A percentile compares a stretch with the other conserved stretches of the same genome.
Conservation (phyloP, 2,888 invertebrate species). For the Scelioninae gen. 1 region DNA sequence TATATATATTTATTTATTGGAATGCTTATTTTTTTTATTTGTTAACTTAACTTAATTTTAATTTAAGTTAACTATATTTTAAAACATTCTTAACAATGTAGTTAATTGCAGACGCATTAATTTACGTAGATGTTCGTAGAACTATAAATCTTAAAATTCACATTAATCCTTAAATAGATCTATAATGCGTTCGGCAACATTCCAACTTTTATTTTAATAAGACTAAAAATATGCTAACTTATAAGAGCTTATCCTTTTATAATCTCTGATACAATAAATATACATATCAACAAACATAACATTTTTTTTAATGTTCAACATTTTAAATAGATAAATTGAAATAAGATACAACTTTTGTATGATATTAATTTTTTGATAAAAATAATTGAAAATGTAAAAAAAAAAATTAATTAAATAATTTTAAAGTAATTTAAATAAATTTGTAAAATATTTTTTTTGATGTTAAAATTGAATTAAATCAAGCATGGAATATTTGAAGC, state of each 20-base stretch:
- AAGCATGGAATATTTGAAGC: background rate
- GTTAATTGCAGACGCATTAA: conserved; percentile 27
- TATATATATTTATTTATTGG: too few relatives aligned
- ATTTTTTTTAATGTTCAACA: too few relatives aligned
- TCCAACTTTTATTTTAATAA: conserved; percentile 45
- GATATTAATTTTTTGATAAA: too few relatives aligned
- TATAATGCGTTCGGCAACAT: conserved; percentile 26
- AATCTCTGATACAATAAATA: background rate
- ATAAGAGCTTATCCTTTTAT: conserved; percentile 9
- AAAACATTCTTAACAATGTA: background rate
- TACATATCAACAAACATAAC: too few relatives aligned
- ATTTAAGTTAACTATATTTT: too few relatives aligned
- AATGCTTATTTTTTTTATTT: too few relatives aligned
- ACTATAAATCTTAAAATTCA: conserved; percentile 39
- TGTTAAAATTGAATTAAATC: background rate
- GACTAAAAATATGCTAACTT: conserved; percentile 22
- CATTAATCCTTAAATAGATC: conserved; percentile 56
- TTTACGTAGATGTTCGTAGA: background rate
- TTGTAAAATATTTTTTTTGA: background rate
- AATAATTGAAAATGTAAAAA: too few relatives aligned
- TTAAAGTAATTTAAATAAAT: too few relatives aligned
- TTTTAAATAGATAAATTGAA: too few relatives aligned
- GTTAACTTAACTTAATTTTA: too few relatives aligned
- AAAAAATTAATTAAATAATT: too few relatives aligned
- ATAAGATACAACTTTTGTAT: too few relatives aligned